These are phyloP conservation scores for Rhipidura dahli DNA, from an alignment of 2,113 vertebrate species.

Conservation along the genomic window DNA sequence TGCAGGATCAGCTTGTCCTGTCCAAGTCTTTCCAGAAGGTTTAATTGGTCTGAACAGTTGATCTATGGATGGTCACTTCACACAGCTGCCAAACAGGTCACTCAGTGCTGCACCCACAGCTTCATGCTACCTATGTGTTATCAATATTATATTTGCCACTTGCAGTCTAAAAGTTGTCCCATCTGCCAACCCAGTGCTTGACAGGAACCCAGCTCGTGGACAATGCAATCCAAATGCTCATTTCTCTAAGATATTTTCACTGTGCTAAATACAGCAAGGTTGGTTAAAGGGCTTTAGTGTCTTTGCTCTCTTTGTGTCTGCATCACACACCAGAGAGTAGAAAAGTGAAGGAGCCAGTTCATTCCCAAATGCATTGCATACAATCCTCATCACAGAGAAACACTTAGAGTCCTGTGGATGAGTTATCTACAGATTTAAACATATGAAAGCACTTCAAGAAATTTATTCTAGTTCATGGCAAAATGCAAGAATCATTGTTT, in stretches of 20 bases:
- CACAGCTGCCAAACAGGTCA: neutral
- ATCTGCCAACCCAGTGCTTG: neutral
- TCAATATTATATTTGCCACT: neutral
- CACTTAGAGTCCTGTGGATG: neutral
- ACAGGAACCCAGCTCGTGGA: neutral
- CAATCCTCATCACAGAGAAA: neutral
- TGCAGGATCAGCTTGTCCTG: neutral
- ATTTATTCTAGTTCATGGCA: neutral
- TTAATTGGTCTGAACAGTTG: neutral
- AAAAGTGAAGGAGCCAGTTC: neutral
- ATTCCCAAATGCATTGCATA: neutral
- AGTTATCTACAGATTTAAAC: neutral
- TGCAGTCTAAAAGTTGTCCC: neutral
- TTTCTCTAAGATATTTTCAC: neutral
- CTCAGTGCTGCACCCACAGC: neutral
- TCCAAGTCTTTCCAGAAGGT: neutral
- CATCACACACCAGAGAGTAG: neutral
- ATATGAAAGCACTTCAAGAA: neutral
- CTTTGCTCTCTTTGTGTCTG: neutral
- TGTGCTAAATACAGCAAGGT: neutral
- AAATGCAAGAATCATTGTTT: neutral
- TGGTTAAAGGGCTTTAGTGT: neutral
- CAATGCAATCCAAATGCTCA: neutral
- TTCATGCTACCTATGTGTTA: neutral
- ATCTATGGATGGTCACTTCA: neutral